Evolutionary conservation across 1,140 invertebrate species (phyloP).

Genomic region (Cryptotermes secundus): DNA sequence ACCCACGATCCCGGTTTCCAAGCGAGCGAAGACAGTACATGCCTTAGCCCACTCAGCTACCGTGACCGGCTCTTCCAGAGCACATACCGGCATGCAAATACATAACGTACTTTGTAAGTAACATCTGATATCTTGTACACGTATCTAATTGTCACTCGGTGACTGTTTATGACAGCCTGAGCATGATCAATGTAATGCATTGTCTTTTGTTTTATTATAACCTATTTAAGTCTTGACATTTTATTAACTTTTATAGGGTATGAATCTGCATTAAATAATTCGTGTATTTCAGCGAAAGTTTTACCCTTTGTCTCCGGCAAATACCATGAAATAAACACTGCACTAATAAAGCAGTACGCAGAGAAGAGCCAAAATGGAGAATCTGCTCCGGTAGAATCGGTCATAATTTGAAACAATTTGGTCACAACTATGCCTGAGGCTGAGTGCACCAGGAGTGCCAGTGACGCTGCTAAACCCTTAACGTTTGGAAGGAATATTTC

Average conservation of each 20-base stretch:
- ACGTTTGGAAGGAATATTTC: conserved; percentile 63
- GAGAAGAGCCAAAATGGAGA: conserved; percentile 59
- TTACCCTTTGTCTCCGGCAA: conserved; percentile 58
- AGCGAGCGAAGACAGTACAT: no score
- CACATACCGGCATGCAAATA: no score
- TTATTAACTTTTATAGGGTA: neutral
- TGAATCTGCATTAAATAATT: conserved; percentile 56
- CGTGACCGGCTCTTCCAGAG: no score
- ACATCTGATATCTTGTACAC: no score
- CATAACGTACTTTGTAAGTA: no score
- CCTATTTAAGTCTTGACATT: neutral
- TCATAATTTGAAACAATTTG: conserved; percentile 57
- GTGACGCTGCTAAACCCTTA: conserved; percentile 56
- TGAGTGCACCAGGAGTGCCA: conserved; percentile 50
- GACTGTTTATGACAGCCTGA: no score
- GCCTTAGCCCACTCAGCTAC: no score
- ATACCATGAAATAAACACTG: conserved; percentile 54
- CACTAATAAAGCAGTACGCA: conserved; percentile 52
- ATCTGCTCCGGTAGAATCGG: conserved; percentile 55
- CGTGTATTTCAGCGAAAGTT: conserved; percentile 52
- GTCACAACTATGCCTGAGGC: conserved; percentile 54
- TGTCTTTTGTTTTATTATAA: neutral
- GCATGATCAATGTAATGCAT: no score
- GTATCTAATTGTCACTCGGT: no score
- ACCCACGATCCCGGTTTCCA: no score